Evolutionary conservation across 2,797 vertebrate genomes (phyloP).

Genomic region (Syncerus caffer): DNA sequence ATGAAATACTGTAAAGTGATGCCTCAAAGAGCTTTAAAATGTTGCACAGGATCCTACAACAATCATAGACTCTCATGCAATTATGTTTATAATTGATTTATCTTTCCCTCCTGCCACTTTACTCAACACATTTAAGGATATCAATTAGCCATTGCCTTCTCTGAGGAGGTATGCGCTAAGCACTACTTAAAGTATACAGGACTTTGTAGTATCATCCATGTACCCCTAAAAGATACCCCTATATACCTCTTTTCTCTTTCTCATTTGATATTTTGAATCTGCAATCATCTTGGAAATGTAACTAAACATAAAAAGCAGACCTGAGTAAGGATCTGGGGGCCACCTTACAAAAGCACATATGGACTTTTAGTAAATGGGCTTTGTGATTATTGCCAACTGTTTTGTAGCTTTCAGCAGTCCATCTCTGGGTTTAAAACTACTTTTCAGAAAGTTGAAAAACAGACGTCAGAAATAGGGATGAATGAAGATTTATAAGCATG

Average conservation of each 20-base stretch:
- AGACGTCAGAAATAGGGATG: background rate
- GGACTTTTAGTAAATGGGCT: background rate
- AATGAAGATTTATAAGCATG: conserved; percentile 7
- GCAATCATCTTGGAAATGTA: background rate
- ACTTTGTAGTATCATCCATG: background rate
- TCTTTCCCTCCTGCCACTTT: background rate
- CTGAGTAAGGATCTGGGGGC: background rate
- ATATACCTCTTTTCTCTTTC: background rate
- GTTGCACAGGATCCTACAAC: background rate
- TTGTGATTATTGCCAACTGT: background rate
- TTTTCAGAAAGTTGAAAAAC: conserved; percentile 25
- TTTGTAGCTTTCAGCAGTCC: background rate
- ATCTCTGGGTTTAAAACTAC: background rate
- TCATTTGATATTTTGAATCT: conserved; percentile 8
- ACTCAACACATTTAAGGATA: background rate
- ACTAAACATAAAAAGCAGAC: background rate
- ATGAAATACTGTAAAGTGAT: background rate
- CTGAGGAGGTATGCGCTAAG: background rate
- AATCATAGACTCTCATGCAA: background rate
- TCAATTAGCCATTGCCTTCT: background rate
- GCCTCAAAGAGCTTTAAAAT: background rate
- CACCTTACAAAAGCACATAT: background rate
- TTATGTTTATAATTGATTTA: background rate
- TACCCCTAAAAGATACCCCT: background rate
- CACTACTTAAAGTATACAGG: background rate